Conservation (phyloP, 2,113 vertebrate species). For the Cryptoleucopteryx plumbea region DNA sequence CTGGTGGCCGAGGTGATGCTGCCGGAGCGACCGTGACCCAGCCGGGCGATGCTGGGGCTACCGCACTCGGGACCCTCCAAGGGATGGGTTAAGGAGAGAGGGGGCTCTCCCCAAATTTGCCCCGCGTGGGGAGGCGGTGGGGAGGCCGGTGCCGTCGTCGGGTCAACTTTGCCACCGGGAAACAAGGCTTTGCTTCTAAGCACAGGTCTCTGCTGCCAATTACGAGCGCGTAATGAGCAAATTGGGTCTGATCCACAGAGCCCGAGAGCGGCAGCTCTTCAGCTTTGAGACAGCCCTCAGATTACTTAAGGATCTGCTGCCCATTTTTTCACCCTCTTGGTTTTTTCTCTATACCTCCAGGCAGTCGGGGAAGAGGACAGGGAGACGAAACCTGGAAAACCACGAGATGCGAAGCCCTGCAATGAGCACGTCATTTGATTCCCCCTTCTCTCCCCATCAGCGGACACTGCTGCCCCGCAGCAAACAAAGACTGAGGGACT, state of each 20-base stretch:
- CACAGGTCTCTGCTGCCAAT: rapidly evolving
- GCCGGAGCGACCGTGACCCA: neutral
- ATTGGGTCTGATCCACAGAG: neutral
- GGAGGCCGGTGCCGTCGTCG: rapidly evolving
- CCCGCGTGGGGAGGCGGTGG: neutral
- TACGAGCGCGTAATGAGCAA: neutral
- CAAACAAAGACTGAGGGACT: neutral
- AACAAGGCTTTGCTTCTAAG: neutral
- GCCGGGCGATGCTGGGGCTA: rapidly evolving
- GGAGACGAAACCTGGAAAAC: neutral
- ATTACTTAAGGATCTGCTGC: neutral
- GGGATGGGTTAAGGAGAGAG: neutral
- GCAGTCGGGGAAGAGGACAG: neutral
- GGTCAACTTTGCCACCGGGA: neutral
- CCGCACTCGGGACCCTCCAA: neutral
- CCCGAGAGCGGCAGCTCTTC: neutral
- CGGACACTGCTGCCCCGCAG: neutral
- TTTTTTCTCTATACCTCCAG: neutral
- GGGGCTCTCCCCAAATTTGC: rapidly evolving
- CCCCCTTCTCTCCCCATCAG: neutral
- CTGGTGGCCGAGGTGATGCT: neutral
- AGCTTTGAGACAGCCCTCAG: rapidly evolving
- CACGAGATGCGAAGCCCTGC: rapidly evolving
- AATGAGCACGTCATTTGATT: rapidly evolving
- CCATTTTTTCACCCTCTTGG: rapidly evolving